Base-by-base conservation (phyloP, 2,797 vertebrate genomes). In the Brachyalestes nurse region DNA sequence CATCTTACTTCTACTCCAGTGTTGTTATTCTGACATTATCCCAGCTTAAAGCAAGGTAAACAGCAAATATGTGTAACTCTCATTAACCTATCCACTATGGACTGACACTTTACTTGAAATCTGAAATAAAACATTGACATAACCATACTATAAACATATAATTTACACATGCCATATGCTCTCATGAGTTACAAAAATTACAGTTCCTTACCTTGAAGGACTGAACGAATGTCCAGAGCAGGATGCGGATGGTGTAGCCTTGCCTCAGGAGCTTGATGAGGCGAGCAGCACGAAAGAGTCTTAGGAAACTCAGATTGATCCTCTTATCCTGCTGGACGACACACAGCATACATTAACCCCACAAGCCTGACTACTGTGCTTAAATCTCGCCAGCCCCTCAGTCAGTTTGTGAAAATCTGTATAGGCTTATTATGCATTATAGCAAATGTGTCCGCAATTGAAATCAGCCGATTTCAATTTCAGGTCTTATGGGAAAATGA, bases 191-290 rank as follows among this genome's bases (percentile, higher is more conserved):
- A 71, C 4, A 28, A 51, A 53, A 10, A 49, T 57, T 9, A 78
- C 75, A 25, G 38, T 0, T 84, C 38, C 80, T 90, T 84, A 99
- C 98, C 96, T 99, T 99, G 87, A 99, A 99, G 47, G 98, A 99
- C 93, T 99, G 98, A 55, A 99, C 97, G 0, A 99, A 99, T 0
- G 98, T 99, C 97, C 97, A 99, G 38, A 99, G 96, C 88, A 99
- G 93, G 88, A 99, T 99, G 81, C 98, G 97, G 88, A 99, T 99
- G 89, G 98, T 99, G 92, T 99, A 99, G 58, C 98, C 98, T 88
- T 99, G 98, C 2, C 98, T 94, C 2, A 99, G 95, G 62, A 99
- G 94, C 86, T 99, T 99, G 93, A 99, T 98, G 75, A 99, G 96
- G 1, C 97, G 94, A 0, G 98, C 98, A 0, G 98, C 97, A 70